Base-by-base conservation (phyloP, 2,797 vertebrate species). In the Pseudomugil gertrudae region DNA sequence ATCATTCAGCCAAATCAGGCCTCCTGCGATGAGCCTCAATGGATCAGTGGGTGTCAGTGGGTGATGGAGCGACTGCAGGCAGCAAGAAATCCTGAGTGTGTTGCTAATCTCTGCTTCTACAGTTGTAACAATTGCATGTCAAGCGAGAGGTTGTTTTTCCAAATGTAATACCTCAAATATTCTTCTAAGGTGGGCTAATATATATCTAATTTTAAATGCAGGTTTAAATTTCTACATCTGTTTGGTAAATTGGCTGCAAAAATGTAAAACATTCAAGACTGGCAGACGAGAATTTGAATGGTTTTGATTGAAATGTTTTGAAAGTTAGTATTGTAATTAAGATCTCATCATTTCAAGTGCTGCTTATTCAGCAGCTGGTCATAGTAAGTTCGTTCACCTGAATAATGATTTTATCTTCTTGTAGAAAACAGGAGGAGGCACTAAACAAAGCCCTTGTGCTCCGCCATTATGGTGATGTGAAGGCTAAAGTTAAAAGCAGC, bases 381-480 rank as follows among this genome's bases (percentile, higher is more conserved):
- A 38, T 10, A 36, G 5, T 11, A 1, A 9, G 1, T 40, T 33
- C 27, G 32, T 33, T 32, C 26, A 38, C 29, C 29, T 29, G 29
- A 29, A 3, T 32, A 9, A 1, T 14, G 1, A 17, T 48, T 1
- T 35, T 21, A 4, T 51, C 55, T 30, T 57, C 7, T 57, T 73
- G 76, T 54, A 95, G 95, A 86, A 92, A 91, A 66, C 43, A 71
- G 19, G 75, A 79, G 3, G 51, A 85, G 63, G 76, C 77, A 57
- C 79, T 80, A 65, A 83, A 80, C 51, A 87, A 76, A 50, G 48
- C 69, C n/a, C 56, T 88, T 5, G 50, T 92, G 51, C 71, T 93
- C 10, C 61, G 50, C 45, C 88, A 94, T 71, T 95, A 94, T 59
- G 83, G 87, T 2, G 87, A 90, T 17, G 27, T 45, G 3, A 80